Conservation (phyloP, 2,113 vertebrate genomes). For the Paraplagusia blochii region DNA sequence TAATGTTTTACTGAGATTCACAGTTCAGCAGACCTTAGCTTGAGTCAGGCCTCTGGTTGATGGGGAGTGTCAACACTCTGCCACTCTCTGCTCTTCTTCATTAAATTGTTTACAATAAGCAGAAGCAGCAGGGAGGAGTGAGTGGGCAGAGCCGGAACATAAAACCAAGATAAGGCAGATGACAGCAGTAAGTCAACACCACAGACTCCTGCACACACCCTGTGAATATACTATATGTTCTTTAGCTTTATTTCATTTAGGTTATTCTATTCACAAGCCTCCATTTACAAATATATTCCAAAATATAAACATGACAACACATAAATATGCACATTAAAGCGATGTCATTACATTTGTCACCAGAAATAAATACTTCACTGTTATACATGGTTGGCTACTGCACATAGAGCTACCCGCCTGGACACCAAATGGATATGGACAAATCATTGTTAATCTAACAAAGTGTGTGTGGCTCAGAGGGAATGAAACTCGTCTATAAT, state of each 20-base stretch:
- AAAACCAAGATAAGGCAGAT: conserved; percentile 46
- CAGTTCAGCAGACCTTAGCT: conserved; percentile 13
- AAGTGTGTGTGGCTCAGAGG: conserved; percentile 39
- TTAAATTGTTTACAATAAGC: conserved; percentile 50
- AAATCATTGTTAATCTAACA: conserved; percentile 34
- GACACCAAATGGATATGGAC: conserved; percentile 25
- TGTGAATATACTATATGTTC: conserved; percentile 15
- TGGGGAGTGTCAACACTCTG: conserved; percentile 11
- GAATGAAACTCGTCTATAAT: conserved; percentile 36
- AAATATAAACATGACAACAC: conserved; percentile 63
- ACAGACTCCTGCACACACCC: conserved; percentile 20
- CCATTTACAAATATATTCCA: conserved; percentile 62
- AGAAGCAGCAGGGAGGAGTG: conserved; percentile 23
- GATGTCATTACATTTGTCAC: conserved; percentile 39
- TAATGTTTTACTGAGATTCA: conserved; percentile 32
- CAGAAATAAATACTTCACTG: conserved; percentile 37
- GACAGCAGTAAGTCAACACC: conserved; percentile 4
- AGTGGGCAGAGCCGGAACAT: conserved; percentile 39
- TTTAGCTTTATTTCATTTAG: conserved; percentile 54
- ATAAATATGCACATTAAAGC: conserved; percentile 60
- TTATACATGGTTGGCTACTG: conserved; percentile 38
- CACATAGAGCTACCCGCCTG: conserved; percentile 44
- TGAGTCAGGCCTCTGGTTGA: conserved; percentile 23
- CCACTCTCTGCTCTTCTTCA: conserved; percentile 52
- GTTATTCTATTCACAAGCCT: conserved; percentile 52